A percentile compares a stretch with the other conserved stretches of the same genome.
Evolutionary conservation across 2,797 vertebrate species (phyloP).

Genomic region (Pogoniulus pusillus): DNA sequence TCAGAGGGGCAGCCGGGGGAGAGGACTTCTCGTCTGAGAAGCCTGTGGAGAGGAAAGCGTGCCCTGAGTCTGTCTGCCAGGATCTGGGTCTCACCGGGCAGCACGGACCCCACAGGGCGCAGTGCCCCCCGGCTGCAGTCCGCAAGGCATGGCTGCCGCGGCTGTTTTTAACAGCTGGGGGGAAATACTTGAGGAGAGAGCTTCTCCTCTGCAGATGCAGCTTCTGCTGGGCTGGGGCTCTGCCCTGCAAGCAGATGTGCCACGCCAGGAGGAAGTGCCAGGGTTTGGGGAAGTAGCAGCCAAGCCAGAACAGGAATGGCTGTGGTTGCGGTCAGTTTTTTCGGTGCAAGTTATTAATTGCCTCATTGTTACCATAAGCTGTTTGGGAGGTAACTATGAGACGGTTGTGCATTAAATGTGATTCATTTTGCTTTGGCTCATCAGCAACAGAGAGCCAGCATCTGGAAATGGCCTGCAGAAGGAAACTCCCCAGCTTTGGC

Average conservation of each 20-base stretch:
- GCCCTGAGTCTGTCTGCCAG: neutral
- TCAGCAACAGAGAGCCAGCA: neutral
- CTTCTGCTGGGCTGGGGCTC: neutral
- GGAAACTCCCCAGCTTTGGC: neutral
- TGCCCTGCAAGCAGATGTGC: neutral
- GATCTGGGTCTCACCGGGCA: neutral
- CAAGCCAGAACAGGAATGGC: neutral
- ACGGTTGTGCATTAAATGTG: neutral
- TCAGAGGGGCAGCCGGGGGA: neutral
- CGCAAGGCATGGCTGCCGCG: neutral
- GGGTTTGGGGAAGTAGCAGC: constrained; percentile 20
- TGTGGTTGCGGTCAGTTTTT: neutral
- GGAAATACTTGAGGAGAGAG: neutral
- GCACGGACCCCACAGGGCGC: neutral
- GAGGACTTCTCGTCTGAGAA: constrained; percentile 5
- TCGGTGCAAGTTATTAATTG: constrained; percentile 24
- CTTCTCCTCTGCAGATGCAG: neutral
- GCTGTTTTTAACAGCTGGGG: neutral
- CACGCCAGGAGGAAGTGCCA: constrained; percentile 30
- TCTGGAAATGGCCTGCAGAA: neutral
- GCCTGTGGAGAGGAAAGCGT: neutral
- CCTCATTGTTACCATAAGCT: constrained; percentile 9
- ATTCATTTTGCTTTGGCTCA: neutral
- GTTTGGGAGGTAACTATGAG: neutral
- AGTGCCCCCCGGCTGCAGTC: neutral